Percentiles rank a stretch among this genome's conserved stretches.
Evolutionary conservation across 1,140 invertebrate species (phyloP).

Genomic region (Caenorhabditis briggsae): DNA sequence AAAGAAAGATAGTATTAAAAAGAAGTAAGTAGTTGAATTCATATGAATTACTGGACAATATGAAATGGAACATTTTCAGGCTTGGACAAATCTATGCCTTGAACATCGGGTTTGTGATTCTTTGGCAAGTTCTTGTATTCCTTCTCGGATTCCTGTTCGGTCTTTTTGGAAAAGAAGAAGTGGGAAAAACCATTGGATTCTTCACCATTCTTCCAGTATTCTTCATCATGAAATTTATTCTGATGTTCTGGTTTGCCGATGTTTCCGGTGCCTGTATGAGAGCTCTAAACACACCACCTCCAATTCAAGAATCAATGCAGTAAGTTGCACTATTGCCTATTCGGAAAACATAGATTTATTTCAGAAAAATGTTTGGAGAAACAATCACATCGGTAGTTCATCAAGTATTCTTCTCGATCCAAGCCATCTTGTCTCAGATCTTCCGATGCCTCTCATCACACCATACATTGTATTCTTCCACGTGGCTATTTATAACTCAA

Average conservation of each 20-base stretch:
- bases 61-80: not conserved
- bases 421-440: constrained; percentile 65
- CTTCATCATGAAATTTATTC: constrained; percentile 65
- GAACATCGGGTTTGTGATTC: constrained; percentile 64
- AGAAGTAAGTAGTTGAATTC: constrained; percentile 12
- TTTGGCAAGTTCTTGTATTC: constrained; percentile 57
- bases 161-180: not conserved
- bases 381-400: constrained; percentile 71
- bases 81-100: constrained; percentile 68
- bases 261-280: constrained; percentile 66
- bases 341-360: constrained; percentile 46
- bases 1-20: constrained; percentile 23
- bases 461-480: constrained; percentile 67
- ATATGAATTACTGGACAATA: too few species aligned
- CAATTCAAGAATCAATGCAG: not conserved
- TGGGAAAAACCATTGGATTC: constrained; percentile 59
- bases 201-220: constrained; percentile 70
- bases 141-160: constrained; percentile 46
- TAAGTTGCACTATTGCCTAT: constrained; percentile 2
- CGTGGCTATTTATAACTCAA: constrained; percentile 72
- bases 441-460: constrained; percentile 70
- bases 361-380: constrained; percentile 70
- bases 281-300: constrained; percentile 14
- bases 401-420: constrained; percentile 72
- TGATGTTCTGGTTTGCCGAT: constrained; percentile 73